These are phyloP conservation scores for Cisticola juncidis DNA, from an alignment of 2,113 vertebrate genomes.

Conservation along the genomic window DNA sequence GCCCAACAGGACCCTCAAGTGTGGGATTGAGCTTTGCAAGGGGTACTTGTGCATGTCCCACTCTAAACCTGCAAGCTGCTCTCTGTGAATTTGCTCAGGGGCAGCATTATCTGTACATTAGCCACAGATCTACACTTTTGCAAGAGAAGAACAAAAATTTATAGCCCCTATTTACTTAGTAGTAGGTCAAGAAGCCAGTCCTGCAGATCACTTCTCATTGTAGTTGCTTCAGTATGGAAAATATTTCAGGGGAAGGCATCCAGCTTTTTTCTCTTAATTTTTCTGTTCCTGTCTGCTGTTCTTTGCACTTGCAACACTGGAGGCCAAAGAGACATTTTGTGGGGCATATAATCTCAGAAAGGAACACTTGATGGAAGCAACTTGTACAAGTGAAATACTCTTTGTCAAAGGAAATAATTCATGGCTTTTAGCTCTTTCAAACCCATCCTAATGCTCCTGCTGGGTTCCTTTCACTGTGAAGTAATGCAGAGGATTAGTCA, in stretches of 20 bases:
- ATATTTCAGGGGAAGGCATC: not conserved
- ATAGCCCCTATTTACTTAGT: not conserved
- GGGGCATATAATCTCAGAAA: not conserved
- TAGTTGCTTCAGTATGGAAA: not conserved
- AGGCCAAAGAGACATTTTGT: not conserved
- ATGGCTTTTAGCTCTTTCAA: constrained; percentile 41
- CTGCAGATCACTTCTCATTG: not conserved
- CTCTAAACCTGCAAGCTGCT: fast-evolving
- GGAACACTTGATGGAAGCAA: not conserved
- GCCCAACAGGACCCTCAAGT: not conserved
- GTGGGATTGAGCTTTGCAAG: not conserved
- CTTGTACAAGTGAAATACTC: not conserved
- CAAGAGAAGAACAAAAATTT: not conserved
- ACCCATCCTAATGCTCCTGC: constrained; percentile 8
- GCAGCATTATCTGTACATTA: not conserved
- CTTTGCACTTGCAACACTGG: not conserved
- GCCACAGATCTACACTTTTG: not conserved
- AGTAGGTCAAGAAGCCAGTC: not conserved
- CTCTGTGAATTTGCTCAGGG: not conserved
- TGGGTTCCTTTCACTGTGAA: constrained; percentile 16
- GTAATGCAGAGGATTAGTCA: constrained; percentile 36
- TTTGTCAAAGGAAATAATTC: constrained; percentile 5
- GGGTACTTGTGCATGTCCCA: not conserved
- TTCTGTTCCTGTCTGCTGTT: not conserved
- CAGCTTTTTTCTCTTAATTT: not conserved